Conservation (phyloP, 2,888 invertebrate genomes). For the Arctia plantaginis region DNA sequence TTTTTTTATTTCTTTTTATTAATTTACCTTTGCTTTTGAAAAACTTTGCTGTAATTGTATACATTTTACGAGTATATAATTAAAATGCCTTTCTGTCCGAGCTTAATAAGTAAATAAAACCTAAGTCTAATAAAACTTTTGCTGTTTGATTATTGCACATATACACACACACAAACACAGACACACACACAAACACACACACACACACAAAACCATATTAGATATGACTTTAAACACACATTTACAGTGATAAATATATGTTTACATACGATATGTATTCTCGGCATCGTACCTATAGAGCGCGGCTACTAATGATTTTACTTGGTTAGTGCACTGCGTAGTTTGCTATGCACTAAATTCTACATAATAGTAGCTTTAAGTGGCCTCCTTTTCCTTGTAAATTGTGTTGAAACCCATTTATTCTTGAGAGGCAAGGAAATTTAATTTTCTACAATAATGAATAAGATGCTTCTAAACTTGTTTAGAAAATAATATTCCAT, state of each 20-base stretch:
- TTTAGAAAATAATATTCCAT: constrained; percentile 19
- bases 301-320: background rate
- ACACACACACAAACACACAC: no score
- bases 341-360: background rate
- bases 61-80: no score
- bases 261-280: background rate
- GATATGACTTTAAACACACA: background rate
- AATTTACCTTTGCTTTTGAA: no score
- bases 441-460: background rate
- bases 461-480: constrained; percentile 14
- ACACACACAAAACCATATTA: no score
- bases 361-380: background rate
- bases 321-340: background rate
- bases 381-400: background rate
- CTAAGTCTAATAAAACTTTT: background rate
- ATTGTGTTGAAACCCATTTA: background rate
- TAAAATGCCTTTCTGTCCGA: no score
- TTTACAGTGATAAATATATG: background rate
- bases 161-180: no score
- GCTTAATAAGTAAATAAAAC: background rate
- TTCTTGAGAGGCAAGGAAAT: background rate
- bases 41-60: no score
- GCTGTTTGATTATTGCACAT: no score
- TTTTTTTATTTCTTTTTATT: no score
- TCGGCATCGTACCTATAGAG: background rate